Percentiles rank a stretch among this genome's conserved stretches.
These are phyloP conservation scores for Netelia melanura DNA, from an alignment of 2,888 invertebrate genomes.

Conservation along the genomic window DNA sequence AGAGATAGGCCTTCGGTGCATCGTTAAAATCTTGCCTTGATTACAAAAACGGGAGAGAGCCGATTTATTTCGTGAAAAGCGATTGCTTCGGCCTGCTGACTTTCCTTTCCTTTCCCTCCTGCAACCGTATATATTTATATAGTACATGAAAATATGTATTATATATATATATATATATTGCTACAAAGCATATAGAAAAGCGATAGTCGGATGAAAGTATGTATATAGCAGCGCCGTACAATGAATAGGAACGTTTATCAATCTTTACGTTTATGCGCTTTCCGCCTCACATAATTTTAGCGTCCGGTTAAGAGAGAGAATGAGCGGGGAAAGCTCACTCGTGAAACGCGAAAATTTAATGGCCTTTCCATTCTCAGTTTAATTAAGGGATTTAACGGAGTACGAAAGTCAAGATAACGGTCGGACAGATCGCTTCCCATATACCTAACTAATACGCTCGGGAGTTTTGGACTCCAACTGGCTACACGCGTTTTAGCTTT, in stretches of 20 bases:
- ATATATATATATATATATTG: constrained; percentile 2
- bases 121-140: background rate
- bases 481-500: background rate
- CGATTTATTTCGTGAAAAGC: constrained; percentile 38
- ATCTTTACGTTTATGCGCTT: constrained; percentile 64
- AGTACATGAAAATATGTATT: background rate
- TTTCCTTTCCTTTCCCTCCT: background rate
- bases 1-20: constrained; percentile 13
- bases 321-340: constrained; percentile 52
- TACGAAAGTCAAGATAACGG: constrained; percentile 69
- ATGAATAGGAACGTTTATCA: constrained; percentile 62
- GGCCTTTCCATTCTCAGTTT: constrained; percentile 66
- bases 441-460: constrained; percentile 1
- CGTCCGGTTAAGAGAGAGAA: constrained; percentile 54
- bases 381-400: constrained; percentile 71
- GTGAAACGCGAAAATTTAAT: constrained; percentile 65
- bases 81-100: constrained; percentile 8
- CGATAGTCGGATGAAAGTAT: constrained; percentile 20
- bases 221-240: constrained; percentile 17
- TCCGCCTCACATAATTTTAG: constrained; percentile 63
- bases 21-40: constrained; percentile 46
- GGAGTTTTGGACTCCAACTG: background rate
- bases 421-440: constrained; percentile 53
- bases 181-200: constrained; percentile 43
- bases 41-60: constrained; percentile 35